Evolutionary conservation across 1,140 invertebrate genomes (phyloP).

Genomic region (Eurytemora carolleeae): DNA sequence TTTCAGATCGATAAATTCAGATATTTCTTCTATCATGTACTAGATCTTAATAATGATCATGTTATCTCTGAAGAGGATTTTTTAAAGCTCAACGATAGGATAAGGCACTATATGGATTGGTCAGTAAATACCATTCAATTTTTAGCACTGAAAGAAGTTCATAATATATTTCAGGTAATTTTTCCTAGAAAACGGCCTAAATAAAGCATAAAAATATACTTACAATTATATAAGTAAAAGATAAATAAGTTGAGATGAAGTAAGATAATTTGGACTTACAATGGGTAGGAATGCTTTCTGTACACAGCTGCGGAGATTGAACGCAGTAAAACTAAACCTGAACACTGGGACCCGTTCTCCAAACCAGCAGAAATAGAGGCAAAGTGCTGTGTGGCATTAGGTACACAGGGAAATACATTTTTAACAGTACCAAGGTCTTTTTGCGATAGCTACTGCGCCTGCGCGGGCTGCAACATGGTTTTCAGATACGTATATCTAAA

Average conservation of each 20-base stretch:
- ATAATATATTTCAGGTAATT: background rate
- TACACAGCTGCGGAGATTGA: background rate
- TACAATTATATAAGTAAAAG: no score
- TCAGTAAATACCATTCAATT: constrained; percentile 8
- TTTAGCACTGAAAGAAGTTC: constrained; percentile 10
- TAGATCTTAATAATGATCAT: constrained; percentile 10
- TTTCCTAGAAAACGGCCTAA: no score
- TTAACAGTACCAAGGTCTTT: no score
- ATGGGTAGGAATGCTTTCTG: background rate
- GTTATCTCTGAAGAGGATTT: constrained; percentile 12
- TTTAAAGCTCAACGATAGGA: constrained; percentile 10
- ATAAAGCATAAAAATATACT: no score
- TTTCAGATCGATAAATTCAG: constrained; percentile 12
- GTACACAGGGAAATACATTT: no score
- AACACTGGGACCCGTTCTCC: background rate
- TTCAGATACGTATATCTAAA: no score
- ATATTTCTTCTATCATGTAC: constrained; percentile 11
- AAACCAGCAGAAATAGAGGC: background rate
- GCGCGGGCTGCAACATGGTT: no score
- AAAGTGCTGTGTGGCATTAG: background rate
- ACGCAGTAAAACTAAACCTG: background rate
- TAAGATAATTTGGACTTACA: no score
- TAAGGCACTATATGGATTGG: constrained; percentile 14
- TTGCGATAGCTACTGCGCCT: no score
- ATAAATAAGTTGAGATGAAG: no score